phyloP scores from a whole-genome alignment of 2,113 vertebrate genomes.

The Urocolius indicus region DNA sequence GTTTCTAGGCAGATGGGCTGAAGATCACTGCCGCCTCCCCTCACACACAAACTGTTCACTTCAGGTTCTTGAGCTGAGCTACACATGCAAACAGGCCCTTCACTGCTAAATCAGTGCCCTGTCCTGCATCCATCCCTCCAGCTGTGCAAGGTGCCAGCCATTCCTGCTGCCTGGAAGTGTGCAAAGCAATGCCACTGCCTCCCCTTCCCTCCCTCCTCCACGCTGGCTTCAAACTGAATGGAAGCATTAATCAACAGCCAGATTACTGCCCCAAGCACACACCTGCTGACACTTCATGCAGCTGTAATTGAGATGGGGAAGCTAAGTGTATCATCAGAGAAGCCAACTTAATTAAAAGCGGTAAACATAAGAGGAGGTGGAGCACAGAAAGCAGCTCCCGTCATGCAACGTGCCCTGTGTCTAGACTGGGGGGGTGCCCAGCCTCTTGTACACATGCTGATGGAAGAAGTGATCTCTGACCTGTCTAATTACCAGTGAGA shows the following conservation, averaged over 20 bases:
- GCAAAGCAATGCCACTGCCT: background rate
- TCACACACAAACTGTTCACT: background rate
- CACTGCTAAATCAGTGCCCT: background rate
- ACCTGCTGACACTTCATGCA: slow-evolving; percentile 49
- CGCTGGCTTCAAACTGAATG: slow-evolving; percentile 19
- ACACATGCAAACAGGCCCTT: background rate
- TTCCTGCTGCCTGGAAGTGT: background rate
- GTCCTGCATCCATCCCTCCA: background rate
- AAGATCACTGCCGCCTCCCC: background rate
- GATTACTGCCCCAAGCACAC: background rate
- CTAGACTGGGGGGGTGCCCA: background rate
- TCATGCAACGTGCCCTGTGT: background rate
- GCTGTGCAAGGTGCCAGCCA: background rate
- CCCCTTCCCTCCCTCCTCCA: background rate
- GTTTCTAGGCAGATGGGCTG: background rate
- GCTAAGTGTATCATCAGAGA: slow-evolving; percentile 4
- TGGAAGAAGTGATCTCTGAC: background rate
- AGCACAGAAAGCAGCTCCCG: background rate
- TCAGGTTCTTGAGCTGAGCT: background rate
- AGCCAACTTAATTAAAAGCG: slow-evolving; percentile 48
- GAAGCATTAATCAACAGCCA: slow-evolving; percentile 16
- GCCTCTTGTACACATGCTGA: background rate
- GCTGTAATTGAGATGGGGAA: slow-evolving; percentile 27
- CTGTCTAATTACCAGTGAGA: background rate
- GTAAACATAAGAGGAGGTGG: slow-evolving; percentile 22